Evolutionary conservation across 2,888 invertebrate species (phyloP).

Genomic region (Sycophila texana): DNA sequence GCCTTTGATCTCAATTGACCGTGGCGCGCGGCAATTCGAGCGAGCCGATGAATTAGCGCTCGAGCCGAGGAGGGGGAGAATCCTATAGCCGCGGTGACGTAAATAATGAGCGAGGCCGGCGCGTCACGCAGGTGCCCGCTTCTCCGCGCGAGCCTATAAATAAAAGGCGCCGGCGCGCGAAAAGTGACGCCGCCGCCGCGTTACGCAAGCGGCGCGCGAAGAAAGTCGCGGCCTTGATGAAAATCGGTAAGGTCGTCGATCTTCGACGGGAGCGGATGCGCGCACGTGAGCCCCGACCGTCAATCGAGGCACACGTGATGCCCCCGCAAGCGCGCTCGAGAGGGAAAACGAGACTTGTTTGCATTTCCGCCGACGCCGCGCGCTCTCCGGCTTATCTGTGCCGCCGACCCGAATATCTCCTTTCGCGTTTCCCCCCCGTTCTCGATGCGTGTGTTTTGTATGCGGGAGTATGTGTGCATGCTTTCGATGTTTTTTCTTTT

Average conservation of each 20-base stretch:
- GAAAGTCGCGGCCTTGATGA: conserved; percentile 14
- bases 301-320: conserved; percentile 29
- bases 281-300: conserved; percentile 27
- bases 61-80: not conserved
- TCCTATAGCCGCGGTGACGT: conserved; percentile 15
- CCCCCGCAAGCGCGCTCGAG: not conserved
- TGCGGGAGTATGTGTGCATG: not conserved
- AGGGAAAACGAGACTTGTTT: conserved; percentile 8
- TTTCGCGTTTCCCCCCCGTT: not conserved
- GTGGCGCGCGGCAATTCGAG: not conserved
- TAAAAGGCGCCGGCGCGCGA: conserved; percentile 5
- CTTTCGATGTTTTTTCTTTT: not conserved
- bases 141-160: conserved; percentile 8
- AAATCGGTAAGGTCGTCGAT: conserved; percentile 33
- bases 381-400: conserved; percentile 8
- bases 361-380: conserved; percentile 26
- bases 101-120: conserved; percentile 1
- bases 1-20: not conserved
- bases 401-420: conserved; percentile 15
- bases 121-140: conserved; percentile 22
- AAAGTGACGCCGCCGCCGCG: not conserved
- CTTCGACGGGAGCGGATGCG: not conserved
- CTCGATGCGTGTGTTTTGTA: not conserved
- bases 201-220: conserved; percentile 5
- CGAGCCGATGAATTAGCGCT: conserved; percentile 15